A percentile compares a stretch with the other conserved stretches of the same genome.
Conservation (phyloP, 2,113 vertebrate species). For the Rattus rattus region DNA sequence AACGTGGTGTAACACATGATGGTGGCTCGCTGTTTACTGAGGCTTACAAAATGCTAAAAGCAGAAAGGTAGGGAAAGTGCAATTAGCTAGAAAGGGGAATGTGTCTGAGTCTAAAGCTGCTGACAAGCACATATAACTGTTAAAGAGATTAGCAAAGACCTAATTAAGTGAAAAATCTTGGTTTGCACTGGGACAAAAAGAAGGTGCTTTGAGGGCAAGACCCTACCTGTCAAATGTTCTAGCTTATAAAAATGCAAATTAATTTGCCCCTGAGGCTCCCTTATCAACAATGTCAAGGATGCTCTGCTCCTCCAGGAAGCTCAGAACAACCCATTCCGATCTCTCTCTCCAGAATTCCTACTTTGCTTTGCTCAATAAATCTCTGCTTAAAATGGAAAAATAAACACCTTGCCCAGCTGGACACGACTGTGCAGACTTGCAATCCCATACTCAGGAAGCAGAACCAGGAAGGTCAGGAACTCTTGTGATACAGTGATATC, state of each 20-base stretch:
- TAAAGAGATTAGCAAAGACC: not conserved
- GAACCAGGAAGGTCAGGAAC: not conserved
- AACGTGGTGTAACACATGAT: not conserved
- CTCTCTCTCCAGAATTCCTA: not conserved
- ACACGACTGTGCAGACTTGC: too few species aligned
- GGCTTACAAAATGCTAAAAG: not conserved
- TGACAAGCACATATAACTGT: not conserved
- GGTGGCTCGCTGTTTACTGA: not conserved
- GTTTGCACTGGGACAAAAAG: not conserved
- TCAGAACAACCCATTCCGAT: not conserved
- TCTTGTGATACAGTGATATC: not conserved
- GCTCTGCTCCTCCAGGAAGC: not conserved
- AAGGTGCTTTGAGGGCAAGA: not conserved
- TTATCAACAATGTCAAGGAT: not conserved
- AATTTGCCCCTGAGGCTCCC: not conserved
- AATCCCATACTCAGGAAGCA: not conserved
- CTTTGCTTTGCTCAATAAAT: not conserved
- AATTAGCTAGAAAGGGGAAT: not conserved
- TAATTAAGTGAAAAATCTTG: not conserved
- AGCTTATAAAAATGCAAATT: not conserved
- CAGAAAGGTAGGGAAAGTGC: not conserved
- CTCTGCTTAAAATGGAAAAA: not conserved
- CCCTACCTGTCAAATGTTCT: not conserved
- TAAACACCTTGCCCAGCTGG: not conserved
- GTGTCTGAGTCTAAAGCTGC: too few species aligned